Base-by-base conservation (phyloP, 2,888 invertebrate species). In the Cheilosia urbana region DNA sequence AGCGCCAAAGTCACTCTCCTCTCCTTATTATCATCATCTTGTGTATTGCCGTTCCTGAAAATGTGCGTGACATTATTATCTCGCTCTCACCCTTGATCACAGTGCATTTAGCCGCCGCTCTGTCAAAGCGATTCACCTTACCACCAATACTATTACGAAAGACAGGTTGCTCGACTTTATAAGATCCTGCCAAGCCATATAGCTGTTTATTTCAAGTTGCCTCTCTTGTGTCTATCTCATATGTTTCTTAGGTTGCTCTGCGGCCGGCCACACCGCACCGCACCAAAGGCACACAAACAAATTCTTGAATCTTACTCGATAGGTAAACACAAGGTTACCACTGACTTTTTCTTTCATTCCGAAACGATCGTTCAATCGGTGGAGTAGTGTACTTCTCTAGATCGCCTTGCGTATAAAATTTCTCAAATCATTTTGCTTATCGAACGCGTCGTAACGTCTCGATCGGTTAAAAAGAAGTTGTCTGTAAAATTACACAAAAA, bases 341-440 rank as follows among this genome's bases (percentile, higher is more conserved):
- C 85, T 69, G 82, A 89, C 89, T 89, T 89, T 90, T 89, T 89
- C 88, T 89, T 90, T 91, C 91, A 92, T 91, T 91, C 90, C 90
- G 90, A 89, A 90, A 89, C 90, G 90, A 91, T 90, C 91, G 90
- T 89, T 91, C 90, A 89, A 89, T 88, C 90, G 89, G 91, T 89
- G 88, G 90, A 89, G 91, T 90, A 82, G 85, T 77, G 49, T 47
- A 73, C 51, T 71, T 68, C 66, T 80, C 79, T 71, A 51, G 77
- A 66, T 75, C 75, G 62, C 55, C 75, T 78, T 63, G 47, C 37
- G 40, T 72, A 42, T 40, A 49, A 73, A 80, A 42, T 6, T 68
- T 62, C 6, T 58, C 21, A 21, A 51, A 62, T 40, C 21, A 65
- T 24, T 15, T 71, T 66, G 66, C 11, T 55, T 62, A 62, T 62